phyloP scores from a whole-genome alignment of 35 echinoderm and acorn worm genomes.

The Anneissia japonica region DNA sequence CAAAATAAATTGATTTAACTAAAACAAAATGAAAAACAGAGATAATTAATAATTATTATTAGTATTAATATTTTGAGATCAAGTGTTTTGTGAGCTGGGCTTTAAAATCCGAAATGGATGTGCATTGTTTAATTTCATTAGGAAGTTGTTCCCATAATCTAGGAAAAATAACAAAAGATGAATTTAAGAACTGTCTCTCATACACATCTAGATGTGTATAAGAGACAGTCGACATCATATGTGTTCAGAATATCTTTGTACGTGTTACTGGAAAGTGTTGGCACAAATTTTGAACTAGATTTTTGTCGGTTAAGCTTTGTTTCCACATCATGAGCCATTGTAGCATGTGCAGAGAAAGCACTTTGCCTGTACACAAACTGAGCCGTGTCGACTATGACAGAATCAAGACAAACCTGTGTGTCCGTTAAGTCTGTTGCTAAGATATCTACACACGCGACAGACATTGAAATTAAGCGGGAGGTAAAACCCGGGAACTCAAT shows the following conservation, averaged over 20 bases:
- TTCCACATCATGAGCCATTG: not conserved
- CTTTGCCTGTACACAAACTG: not conserved
- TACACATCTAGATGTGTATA: too few species aligned
- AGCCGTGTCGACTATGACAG: not conserved
- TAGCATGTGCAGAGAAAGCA: not conserved
- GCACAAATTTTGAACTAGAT: not conserved
- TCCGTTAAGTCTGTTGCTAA: not conserved
- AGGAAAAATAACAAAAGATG: too few species aligned
- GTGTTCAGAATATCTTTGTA: not conserved
- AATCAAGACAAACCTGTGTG: not conserved
- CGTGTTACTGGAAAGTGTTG: not conserved
- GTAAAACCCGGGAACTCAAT: not conserved
- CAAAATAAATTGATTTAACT: too few species aligned
- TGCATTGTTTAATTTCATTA: too few species aligned
- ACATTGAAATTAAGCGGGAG: not conserved
- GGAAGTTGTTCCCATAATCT: too few species aligned
- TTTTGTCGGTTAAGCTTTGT: not conserved
- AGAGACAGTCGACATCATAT: not conserved
- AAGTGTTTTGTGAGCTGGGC: too few species aligned
- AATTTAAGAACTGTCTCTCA: too few species aligned
- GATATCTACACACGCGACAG: not conserved
- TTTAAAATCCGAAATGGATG: too few species aligned
- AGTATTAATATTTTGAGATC: too few species aligned
- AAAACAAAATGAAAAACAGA: too few species aligned
- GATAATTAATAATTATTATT: too few species aligned